Conservation (phyloP, 2,888 invertebrate genomes). For the Thera britannica region DNA sequence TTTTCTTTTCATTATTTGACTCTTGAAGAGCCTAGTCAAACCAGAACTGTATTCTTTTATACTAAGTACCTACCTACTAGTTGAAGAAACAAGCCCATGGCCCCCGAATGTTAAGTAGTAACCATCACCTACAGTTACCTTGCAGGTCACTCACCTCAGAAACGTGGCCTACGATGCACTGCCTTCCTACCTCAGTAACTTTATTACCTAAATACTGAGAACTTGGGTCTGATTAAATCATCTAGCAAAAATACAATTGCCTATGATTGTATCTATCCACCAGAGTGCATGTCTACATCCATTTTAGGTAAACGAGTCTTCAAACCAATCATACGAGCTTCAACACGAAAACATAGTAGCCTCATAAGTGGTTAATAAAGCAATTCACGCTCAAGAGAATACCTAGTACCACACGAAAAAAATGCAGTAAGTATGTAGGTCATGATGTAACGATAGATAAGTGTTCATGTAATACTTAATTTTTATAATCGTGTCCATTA, state of each 20-base stretch:
- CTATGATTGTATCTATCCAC: neutral
- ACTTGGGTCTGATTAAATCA: no score
- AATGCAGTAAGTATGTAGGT: conserved; percentile 65
- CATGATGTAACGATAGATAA: conserved; percentile 69
- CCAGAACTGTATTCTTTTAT: no score
- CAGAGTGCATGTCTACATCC: neutral
- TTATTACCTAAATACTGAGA: no score
- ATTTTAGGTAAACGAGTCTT: conserved; percentile 17
- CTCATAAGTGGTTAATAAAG: conserved; percentile 53
- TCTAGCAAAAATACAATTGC: neutral
- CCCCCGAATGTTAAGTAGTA: no score
- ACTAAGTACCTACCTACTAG: no score
- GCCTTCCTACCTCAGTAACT: no score
- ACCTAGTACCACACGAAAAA: conserved; percentile 46
- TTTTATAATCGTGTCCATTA: conserved; percentile 70
- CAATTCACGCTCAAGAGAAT: conserved; percentile 66
- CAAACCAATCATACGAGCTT: conserved; percentile 24
- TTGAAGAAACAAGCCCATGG: no score
- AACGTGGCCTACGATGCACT: no score
- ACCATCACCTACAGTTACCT: no score
- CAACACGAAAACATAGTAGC: conserved; percentile 45
- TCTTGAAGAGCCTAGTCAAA: no score
- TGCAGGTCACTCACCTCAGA: no score
- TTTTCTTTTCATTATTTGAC: no score
- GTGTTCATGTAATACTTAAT: conserved; percentile 57